Conservation (phyloP, 2,113 vertebrate genomes). For the Nannospalax galili region DNA sequence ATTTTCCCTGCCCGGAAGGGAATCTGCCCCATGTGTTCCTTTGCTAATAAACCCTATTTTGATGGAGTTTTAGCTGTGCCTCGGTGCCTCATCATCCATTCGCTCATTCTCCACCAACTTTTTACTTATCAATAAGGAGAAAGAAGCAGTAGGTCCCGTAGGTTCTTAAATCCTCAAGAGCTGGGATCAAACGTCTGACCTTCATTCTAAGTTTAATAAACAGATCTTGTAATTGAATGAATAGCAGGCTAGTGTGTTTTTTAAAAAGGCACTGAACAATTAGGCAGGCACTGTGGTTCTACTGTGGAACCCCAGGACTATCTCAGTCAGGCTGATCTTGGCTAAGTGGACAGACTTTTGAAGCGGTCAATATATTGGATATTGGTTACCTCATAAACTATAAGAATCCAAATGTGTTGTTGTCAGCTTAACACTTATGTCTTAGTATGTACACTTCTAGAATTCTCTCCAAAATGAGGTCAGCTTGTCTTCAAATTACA, state of each 20-base stretch:
- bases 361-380: background rate
- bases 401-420: conserved; percentile 25
- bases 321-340: background rate
- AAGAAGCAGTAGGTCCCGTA: background rate
- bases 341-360: background rate
- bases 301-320: background rate
- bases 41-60: too few species aligned
- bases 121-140: too few species aligned
- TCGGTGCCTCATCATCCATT: too few species aligned
- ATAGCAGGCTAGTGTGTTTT: background rate
- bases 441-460: background rate
- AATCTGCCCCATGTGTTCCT: too few species aligned
- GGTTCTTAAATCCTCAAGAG: background rate
- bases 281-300: background rate
- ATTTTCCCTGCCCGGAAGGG: too few species aligned
- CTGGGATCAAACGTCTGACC: conserved; percentile 25
- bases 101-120: too few species aligned
- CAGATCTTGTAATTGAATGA: conserved; percentile 20
- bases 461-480: background rate
- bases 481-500: background rate
- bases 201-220: background rate
- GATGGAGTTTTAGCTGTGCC: too few species aligned
- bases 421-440: background rate
- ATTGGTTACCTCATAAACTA: conserved; percentile 8
- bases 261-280: background rate